Conservation (phyloP, 2,797 vertebrate genomes). For the Chelon auratus region DNA sequence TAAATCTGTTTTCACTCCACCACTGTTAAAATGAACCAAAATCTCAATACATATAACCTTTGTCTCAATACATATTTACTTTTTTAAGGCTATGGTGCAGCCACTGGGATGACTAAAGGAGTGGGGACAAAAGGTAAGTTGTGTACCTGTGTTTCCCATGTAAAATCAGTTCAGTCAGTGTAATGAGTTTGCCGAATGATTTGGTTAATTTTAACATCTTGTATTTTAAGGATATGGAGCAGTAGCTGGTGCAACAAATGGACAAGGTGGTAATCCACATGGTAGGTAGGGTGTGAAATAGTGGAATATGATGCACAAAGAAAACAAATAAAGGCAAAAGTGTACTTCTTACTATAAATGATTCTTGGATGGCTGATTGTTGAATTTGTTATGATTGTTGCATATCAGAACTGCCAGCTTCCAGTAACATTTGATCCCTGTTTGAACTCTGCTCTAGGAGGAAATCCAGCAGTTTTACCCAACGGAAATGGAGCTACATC, state of each 20-base stretch:
- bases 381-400: too few species aligned
- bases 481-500: conserved; percentile 55
- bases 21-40: not conserved
- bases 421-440: not conserved
- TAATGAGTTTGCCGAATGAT: not conserved
- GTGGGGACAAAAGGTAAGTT: conserved; percentile 59
- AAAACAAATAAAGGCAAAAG: too few species aligned
- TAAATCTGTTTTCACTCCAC: not conserved
- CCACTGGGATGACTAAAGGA: conserved; percentile 45
- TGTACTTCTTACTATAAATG: not conserved
- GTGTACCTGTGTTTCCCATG: not conserved
- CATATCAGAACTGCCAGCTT: not conserved
- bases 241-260: conserved; percentile 39
- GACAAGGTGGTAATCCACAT: conserved; percentile 49
- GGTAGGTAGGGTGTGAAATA: conserved; percentile 21
- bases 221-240: conserved; percentile 60
- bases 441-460: conserved; percentile 37
- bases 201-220: not conserved
- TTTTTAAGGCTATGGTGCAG: conserved; percentile 59
- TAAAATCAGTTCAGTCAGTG: not conserved
- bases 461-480: conserved; percentile 48
- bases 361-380: not conserved
- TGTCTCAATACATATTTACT: not conserved
- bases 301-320: too few species aligned
- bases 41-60: not conserved